These are phyloP conservation scores for Procapra przewalskii DNA, from an alignment of 2,113 vertebrate genomes.

Conservation along the genomic window DNA sequence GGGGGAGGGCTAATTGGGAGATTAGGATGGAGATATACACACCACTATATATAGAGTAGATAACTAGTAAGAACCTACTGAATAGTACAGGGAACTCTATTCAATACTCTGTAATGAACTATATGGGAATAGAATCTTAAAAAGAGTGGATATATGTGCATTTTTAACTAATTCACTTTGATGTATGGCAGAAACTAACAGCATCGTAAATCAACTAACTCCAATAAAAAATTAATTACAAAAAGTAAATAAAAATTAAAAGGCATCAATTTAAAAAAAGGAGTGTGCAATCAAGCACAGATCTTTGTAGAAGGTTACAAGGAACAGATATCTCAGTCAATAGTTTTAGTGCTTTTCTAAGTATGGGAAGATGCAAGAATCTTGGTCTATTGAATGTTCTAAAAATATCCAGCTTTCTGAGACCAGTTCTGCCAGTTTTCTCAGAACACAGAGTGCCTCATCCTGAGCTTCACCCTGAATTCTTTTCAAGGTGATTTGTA, in stretches of 20 bases:
- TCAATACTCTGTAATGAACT: not conserved
- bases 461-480: not conserved
- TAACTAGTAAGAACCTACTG: not conserved
- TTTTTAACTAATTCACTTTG: not conserved
- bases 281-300: not conserved
- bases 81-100: not conserved
- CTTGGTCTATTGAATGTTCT: not conserved
- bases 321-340: not conserved
- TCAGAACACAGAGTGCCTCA: not conserved
- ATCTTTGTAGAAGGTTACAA: not conserved
- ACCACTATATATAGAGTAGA: not conserved
- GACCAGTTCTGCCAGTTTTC: not conserved
- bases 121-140: not conserved
- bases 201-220: not conserved
- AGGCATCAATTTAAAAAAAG: not conserved
- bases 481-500: not conserved
- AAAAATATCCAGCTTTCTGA: not conserved
- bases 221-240: not conserved
- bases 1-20: not conserved
- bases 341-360: not conserved
- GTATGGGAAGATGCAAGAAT: not conserved
- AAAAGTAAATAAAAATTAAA: not conserved
- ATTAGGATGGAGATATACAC: not conserved
- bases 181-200: not conserved
- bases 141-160: not conserved